Evolutionary conservation across 2,888 invertebrate genomes (phyloP), one percentile per base, ranked within the genome.

Genomic region (Anoncus sp.): DNA sequence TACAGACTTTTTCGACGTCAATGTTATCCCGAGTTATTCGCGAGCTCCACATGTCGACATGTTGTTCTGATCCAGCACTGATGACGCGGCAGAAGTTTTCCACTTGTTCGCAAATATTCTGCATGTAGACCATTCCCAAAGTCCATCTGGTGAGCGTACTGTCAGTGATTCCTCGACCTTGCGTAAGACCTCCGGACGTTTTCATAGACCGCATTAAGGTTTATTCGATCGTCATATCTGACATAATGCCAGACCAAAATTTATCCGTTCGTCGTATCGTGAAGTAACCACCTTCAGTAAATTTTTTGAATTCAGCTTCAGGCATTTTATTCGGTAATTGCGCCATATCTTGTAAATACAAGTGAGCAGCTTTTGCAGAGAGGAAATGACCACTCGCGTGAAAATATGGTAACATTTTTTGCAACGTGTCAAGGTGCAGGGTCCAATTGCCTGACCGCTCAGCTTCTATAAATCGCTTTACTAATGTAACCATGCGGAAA

Each of bases 291-390:
- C n/a, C n/a, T n/a, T n/a, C 40, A 2, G 74, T 59, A 16, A 66
- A 66, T 31, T 14, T 49, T 35, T 31, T 12, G 9, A 24, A 74
- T 59, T 74, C 74, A 2, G 18, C 55, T 27, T 27, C 35, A 31
- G 45, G 20, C 20, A 67, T 67, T 67, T 67, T 67, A 12, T 63
- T 71, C 47, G 66, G 79, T 38, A 90, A 82, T 35, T 81, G 20
- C 12, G 65, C 53, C 90, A 91, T 91, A 79, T 89, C 87, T 85
- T 91, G 91, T 18, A 91, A 69, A 83, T 90, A 89, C 10, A 91
- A 63, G 53, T 89, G 87, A 40, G 77, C 79, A 63, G 82, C 86
- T 82, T 88, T 89, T 31, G 88, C 87, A 82, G 90, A 89, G 22
- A 43, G 24, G 24, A 59, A 43, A 59, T 40, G 40, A n/a, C 59